These are phyloP conservation scores for Allobates femoralis DNA, from an alignment of 2,797 vertebrate species.

Conservation along the genomic window DNA sequence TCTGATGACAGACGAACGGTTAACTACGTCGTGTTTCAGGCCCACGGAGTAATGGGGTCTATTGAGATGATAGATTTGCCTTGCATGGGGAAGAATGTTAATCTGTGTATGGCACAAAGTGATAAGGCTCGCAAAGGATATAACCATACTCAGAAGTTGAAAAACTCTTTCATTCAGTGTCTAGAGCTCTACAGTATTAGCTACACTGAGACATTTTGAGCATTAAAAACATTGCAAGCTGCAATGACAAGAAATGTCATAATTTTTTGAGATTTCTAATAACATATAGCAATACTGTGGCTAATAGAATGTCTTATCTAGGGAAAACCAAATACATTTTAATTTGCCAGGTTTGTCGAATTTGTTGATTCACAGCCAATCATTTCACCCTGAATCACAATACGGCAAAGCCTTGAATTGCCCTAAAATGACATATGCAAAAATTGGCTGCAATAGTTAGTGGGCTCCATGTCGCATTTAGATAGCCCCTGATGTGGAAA, in stretches of 20 bases:
- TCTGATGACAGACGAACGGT: slow-evolving; percentile 56
- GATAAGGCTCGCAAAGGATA: slow-evolving; percentile 45
- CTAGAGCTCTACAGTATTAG: neutral
- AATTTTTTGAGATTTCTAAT: neutral
- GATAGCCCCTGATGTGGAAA: no score
- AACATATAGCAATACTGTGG: no score
- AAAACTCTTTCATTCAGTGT: slow-evolving; percentile 17
- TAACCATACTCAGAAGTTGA: slow-evolving; percentile 21
- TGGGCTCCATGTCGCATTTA: no score
- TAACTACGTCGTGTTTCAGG: slow-evolving; percentile 34
- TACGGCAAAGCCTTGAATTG: no score
- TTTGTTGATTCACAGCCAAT: no score
- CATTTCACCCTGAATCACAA: no score
- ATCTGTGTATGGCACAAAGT: slow-evolving; percentile 38
- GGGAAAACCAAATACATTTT: neutral
- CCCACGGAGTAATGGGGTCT: slow-evolving; percentile 53
- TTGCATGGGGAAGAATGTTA: slow-evolving; percentile 51
- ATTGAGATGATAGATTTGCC: slow-evolving; percentile 61
- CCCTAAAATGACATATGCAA: no score
- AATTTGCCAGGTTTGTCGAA: no score
- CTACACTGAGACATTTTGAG: neutral
- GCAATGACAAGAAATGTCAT: neutral
- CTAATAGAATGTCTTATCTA: no score
- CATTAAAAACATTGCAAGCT: neutral
- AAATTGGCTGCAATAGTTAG: no score